Percentiles rank a stretch among this genome's conserved stretches.
These are phyloP conservation scores for Tragelaphus imberbis DNA, from an alignment of 2,113 vertebrate species.

Conservation along the genomic window DNA sequence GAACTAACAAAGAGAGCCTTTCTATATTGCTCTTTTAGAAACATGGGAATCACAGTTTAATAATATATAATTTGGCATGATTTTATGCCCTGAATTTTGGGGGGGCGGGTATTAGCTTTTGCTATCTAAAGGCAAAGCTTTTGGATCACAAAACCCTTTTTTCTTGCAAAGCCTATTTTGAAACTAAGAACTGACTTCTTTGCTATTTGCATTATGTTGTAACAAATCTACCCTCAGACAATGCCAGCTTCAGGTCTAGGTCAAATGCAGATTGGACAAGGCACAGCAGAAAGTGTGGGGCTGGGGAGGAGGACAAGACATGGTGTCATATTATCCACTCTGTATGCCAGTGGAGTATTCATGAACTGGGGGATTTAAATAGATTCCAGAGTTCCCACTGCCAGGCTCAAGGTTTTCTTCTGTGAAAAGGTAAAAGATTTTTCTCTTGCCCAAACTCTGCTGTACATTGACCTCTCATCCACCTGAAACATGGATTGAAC, in stretches of 20 bases:
- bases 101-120: background rate
- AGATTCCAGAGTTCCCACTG: background rate
- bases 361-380: background rate
- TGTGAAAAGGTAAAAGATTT: background rate
- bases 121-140: background rate
- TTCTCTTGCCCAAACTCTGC: background rate
- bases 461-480: background rate
- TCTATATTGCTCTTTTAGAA: constrained; percentile 10
- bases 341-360: background rate
- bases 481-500: background rate
- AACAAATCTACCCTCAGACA: background rate
- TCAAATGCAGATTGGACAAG: background rate
- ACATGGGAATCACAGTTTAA: background rate
- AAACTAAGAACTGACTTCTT: constrained; percentile 15
- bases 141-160: background rate
- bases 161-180: constrained; percentile 22
- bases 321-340: background rate
- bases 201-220: background rate
- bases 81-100: background rate
- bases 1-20: background rate
- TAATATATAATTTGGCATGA: background rate
- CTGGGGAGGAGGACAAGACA: background rate
- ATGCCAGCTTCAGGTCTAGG: background rate
- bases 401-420: background rate
- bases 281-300: background rate